Percentiles rank a stretch among this genome's conserved stretches.
phyloP scores from a whole-genome alignment of 30 jellyfish, hydroid and myxozoan species.

The Aurelia sp. region DNA sequence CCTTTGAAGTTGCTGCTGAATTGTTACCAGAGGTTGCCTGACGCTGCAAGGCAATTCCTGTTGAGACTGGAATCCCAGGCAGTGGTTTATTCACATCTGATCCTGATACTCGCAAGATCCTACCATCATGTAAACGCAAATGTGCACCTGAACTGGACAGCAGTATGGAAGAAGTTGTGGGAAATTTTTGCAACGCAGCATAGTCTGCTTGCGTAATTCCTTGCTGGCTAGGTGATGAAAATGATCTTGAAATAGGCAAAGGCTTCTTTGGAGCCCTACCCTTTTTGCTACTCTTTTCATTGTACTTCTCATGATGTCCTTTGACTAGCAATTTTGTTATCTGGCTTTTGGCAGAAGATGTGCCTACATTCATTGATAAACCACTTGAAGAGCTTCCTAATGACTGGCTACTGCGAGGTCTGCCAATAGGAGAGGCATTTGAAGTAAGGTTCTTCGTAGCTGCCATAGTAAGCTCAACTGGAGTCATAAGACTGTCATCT shows the following conservation, averaged over 20 bases:
- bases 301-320: slow-evolving; percentile 36
- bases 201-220: slow-evolving; percentile 12
- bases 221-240: slow-evolving; percentile 16
- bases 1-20: not conserved
- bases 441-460: slow-evolving; percentile 37
- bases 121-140: slow-evolving; percentile 79
- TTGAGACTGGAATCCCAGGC: not conserved
- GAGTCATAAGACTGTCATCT: slow-evolving; percentile 4
- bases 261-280: slow-evolving; percentile 27
- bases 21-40: not conserved
- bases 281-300: slow-evolving; percentile 34
- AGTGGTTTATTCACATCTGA: slow-evolving; percentile 25
- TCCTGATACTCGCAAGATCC: slow-evolving; percentile 54
- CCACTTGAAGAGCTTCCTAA: not conserved
- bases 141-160: slow-evolving; percentile 81
- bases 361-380: not conserved
- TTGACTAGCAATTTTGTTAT: slow-evolving; percentile 22
- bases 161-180: slow-evolving; percentile 67
- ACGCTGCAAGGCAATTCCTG: slow-evolving; percentile 2
- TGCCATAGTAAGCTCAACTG: slow-evolving; percentile 32
- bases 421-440: slow-evolving; percentile 25
- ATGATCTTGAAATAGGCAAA: slow-evolving; percentile 5
- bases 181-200: slow-evolving; percentile 62
- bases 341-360: slow-evolving; percentile 6
- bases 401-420: slow-evolving; percentile 5